Evolutionary conservation across 2,888 invertebrate genomes (phyloP), one percentile per base, ranked within the genome.

Genomic region (Nephrotoma appendiculata): DNA sequence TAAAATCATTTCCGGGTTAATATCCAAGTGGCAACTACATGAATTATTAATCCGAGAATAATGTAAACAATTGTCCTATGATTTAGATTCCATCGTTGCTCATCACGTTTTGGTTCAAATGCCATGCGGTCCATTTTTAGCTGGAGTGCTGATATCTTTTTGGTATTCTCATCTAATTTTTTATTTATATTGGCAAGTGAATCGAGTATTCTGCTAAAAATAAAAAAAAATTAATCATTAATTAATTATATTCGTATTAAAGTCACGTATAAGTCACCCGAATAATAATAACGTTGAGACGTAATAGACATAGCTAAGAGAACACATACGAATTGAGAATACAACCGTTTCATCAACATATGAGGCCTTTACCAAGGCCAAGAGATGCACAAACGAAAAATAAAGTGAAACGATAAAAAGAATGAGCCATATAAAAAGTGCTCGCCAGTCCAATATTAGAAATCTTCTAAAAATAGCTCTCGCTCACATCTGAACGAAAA

Each of bases 81-180:
- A 15, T 87, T 86, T 41, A 87, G 41, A 41, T 41, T 57, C 84
- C 48, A 11, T 71, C 71, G 71, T 9, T 71, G 31, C 41, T 83
- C 44, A 7, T 71, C 83, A 31, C 85, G 31, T 12, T 87, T 48
- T 6, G 91, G 91, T 6, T 90, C 89, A 87, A 90, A 90, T 87
- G 90, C 90, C 87, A 91, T 89, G 31, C 90, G 90, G 83, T 91
- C 91, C 87, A 91, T 87, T 15, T 90, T 90, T 19, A 89, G 87
- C 87, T 90, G 89, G 5, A 91, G 91, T 42, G 89, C 88, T 31
- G 89, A 92, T 44, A 94, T 90, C 11, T 93, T 93, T 2, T 90
- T 87, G 0, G 92, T 91, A 87, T 94, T 94, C 0, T 93, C 92
- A n/a, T 93, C 91, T 2, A 94, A 89, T 0, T 93, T 90, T 0